A percentile compares a stretch with the other conserved stretches of the same genome.
phyloP scores from a whole-genome alignment of 2,888 invertebrate genomes.

The Dromius quadrimaculatus region DNA sequence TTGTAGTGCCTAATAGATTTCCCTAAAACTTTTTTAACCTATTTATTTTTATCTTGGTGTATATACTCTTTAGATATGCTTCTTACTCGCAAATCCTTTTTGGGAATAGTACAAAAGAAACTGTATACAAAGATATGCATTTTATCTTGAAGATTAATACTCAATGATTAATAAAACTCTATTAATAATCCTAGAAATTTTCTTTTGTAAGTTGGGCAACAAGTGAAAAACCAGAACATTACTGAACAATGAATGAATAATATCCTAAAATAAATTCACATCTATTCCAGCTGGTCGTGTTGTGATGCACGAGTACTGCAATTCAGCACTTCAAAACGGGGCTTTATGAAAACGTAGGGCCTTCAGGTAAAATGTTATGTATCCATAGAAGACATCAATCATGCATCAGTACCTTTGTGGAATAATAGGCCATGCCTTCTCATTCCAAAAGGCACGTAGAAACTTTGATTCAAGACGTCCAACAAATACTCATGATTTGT shows the following conservation, averaged over 20 bases:
- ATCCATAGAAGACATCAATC: neutral
- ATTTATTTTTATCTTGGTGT: too few relatives aligned
- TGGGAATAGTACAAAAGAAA: too few relatives aligned
- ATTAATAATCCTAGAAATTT: too few relatives aligned
- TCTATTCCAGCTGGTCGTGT: neutral
- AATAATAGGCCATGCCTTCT: slow-evolving; percentile 7
- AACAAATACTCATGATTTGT: slow-evolving; percentile 3
- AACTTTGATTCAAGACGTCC: slow-evolving; percentile 23
- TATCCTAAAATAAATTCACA: slow-evolving; percentile 22
- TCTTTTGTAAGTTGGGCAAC: too few relatives aligned
- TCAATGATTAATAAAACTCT: too few relatives aligned
- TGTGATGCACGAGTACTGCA: slow-evolving; percentile 18
- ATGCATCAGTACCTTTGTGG: neutral
- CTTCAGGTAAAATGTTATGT: neutral
- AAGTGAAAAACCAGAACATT: slow-evolving; percentile 20
- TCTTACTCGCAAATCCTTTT: too few relatives aligned
- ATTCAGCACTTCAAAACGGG: neutral
- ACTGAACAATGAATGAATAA: slow-evolving; percentile 21
- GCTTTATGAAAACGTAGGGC: neutral
- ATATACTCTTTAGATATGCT: too few relatives aligned
- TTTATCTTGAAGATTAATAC: too few relatives aligned
- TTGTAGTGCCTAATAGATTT: too few relatives aligned
- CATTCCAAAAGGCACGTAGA: slow-evolving; percentile 21
- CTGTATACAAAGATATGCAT: too few relatives aligned
- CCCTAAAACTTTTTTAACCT: too few relatives aligned